Evolutionary conservation across 2,888 invertebrate genomes (phyloP), one percentile per base, ranked within the genome.

Genomic region (Habrosyne pyritoides): DNA sequence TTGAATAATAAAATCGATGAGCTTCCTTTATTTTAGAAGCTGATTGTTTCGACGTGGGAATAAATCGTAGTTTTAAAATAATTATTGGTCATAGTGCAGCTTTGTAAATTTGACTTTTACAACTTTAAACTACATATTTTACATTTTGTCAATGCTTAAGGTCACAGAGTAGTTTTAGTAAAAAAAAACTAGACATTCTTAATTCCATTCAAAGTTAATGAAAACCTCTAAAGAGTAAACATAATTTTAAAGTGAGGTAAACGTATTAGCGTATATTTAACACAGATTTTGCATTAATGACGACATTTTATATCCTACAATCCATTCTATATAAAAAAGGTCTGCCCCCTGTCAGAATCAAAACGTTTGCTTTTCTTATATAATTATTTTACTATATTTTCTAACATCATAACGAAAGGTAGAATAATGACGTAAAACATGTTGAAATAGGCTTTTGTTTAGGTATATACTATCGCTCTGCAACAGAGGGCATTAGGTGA

Each of bases 401-500:
- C n/a, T 33, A n/a, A 4, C n/a, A 33, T 5, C n/a, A 33, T n/a
- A 33, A 33, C 2, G n/a, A n/a, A 28, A 8, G 10, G 4, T 28
- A 28, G 28, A 7, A n/a, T n/a, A 33, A 5, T n/a, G 33, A 33
- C 33, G 33, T 33, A 33, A n/a, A 33, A 33, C 12, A 33, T 33
- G 33, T 33, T 8, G n/a, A n/a, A n/a, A 6, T n/a, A n/a, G 33
- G 33, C 33, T 33, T 28, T 33, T n/a, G 33, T 33, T 33, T 33
- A 12, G n/a, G n/a, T 33, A n/a, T 4, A 33, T n/a, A n/a, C 8
- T 0, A 33, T 33, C 4, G 33, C n/a, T 33, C 33, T 33, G 10
- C 8, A 18, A 42, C 42, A 51, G 61, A 55, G 72, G 72, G 68
- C 67, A 69, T 79, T 89, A 90, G 6, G 84, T 69, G 61, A 91